A percentile compares a stretch with the other conserved stretches of the same genome.
phyloP scores from a whole-genome alignment of 2,888 invertebrate genomes.

The Acleris sparsana region DNA sequence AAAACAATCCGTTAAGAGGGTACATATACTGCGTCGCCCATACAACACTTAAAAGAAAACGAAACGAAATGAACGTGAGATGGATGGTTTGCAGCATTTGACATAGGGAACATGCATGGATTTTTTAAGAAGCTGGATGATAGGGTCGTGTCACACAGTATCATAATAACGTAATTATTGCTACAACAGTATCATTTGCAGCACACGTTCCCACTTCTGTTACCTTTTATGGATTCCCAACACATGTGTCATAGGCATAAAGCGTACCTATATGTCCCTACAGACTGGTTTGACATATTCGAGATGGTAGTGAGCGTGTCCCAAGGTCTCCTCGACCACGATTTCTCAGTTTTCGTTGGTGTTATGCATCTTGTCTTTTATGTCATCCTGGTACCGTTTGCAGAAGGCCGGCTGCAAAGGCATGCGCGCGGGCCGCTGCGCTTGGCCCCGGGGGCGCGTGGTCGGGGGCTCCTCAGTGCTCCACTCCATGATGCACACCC shows the following conservation, averaged over 20 bases:
- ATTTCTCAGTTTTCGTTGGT: too few relatives aligned
- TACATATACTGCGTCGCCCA: too few relatives aligned
- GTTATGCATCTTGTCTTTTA: too few relatives aligned
- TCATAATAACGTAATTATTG: neutral
- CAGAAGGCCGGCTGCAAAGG: conserved; percentile 86
- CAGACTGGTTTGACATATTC: neutral
- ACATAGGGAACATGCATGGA: too few relatives aligned
- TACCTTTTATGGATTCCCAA: conserved; percentile 15
- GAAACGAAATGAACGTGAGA: too few relatives aligned
- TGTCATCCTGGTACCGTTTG: conserved; percentile 21
- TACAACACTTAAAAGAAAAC: too few relatives aligned
- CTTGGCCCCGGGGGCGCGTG: conserved; percentile 92
- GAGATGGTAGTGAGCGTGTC: neutral
- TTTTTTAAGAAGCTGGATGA: too few relatives aligned
- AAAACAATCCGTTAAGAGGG: too few relatives aligned
- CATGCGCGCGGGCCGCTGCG: conserved; percentile 89
- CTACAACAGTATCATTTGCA: conserved; percentile 9
- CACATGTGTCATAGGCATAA: too few relatives aligned
- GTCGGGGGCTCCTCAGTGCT: conserved; percentile 92
- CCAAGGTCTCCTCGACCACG: neutral
- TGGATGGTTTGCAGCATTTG: too few relatives aligned
- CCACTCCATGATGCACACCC: conserved; percentile 92
- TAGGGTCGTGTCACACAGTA: too few relatives aligned
- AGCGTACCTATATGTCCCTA: too few relatives aligned
- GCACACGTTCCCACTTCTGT: conserved; percentile 14